Conservation (phyloP, 1,140 invertebrate genomes). For the Drosophila kanapiae region DNA sequence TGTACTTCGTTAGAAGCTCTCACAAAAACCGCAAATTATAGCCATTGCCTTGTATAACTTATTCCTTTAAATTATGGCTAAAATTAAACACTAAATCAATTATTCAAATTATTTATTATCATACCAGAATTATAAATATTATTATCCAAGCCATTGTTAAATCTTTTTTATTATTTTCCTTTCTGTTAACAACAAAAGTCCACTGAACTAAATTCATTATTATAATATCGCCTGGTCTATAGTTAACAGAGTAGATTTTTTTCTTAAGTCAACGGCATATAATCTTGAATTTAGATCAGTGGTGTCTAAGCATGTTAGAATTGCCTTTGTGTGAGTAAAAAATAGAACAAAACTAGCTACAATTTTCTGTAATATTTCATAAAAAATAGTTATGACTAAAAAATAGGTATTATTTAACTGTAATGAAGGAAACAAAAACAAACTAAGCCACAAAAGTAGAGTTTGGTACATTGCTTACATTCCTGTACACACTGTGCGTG, state of each 20-base stretch:
- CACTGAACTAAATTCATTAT: conserved; percentile 6
- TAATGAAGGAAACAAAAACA: no score
- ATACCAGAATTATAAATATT: no score
- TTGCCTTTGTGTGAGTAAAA: background rate
- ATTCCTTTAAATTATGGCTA: background rate
- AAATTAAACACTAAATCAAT: no score
- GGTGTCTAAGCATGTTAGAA: background rate
- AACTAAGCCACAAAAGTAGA: no score
- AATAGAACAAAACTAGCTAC: background rate
- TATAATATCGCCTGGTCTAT: background rate
- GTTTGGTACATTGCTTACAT: no score
- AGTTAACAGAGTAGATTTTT: conserved; percentile 16
- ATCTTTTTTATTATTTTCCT: no score
- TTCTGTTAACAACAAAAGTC: background rate
- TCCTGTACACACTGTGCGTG: background rate
- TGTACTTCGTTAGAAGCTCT: background rate
- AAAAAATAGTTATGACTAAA: no score
- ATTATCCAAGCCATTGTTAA: no score
- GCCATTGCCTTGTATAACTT: background rate
- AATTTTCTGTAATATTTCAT: background rate
- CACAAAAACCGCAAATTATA: background rate
- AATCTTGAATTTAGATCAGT: conserved; percentile 10
- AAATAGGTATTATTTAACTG: no score
- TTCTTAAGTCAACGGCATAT: conserved; percentile 8
- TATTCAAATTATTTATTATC: no score